phyloP scores from a whole-genome alignment of 2,888 invertebrate species.

The Apamea crenata region DNA sequence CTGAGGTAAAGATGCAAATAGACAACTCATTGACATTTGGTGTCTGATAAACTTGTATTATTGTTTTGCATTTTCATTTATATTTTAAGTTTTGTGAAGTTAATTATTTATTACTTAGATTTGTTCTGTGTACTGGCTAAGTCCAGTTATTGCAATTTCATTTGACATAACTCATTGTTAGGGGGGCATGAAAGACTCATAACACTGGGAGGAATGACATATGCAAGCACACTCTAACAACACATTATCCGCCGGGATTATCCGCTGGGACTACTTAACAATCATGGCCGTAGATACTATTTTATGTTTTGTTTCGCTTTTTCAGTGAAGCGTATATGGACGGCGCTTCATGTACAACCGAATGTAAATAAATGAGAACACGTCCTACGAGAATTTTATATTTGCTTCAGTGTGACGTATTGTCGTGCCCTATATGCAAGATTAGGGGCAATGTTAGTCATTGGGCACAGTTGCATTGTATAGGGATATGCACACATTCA shows the following conservation, averaged over 20 bases:
- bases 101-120: conserved; percentile 74
- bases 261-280: conserved; percentile 69
- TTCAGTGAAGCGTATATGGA: conserved; percentile 85
- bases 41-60: conserved; percentile 83
- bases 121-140: conserved; percentile 72
- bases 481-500: conserved; percentile 86
- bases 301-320: conserved; percentile 81
- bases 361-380: conserved; percentile 85
- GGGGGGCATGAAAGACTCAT: conserved; percentile 78
- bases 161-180: conserved; percentile 77
- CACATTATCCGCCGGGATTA: conserved; percentile 67
- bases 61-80: conserved; percentile 87
- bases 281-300: conserved; percentile 78
- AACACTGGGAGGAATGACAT: conserved; percentile 73
- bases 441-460: conserved; percentile 82
- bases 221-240: conserved; percentile 77
- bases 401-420: conserved; percentile 90
- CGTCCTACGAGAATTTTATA: conserved; percentile 78
- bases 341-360: conserved; percentile 83
- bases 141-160: conserved; percentile 76
- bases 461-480: conserved; percentile 91
- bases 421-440: conserved; percentile 82
- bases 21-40: conserved; percentile 82
- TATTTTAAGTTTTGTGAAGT: conserved; percentile 81
- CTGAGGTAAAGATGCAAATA: conserved; percentile 88